Percentiles rank a stretch among this genome's conserved stretches.
phyloP scores from a whole-genome alignment of 2,113 vertebrate genomes.

The Candoia aspera region DNA sequence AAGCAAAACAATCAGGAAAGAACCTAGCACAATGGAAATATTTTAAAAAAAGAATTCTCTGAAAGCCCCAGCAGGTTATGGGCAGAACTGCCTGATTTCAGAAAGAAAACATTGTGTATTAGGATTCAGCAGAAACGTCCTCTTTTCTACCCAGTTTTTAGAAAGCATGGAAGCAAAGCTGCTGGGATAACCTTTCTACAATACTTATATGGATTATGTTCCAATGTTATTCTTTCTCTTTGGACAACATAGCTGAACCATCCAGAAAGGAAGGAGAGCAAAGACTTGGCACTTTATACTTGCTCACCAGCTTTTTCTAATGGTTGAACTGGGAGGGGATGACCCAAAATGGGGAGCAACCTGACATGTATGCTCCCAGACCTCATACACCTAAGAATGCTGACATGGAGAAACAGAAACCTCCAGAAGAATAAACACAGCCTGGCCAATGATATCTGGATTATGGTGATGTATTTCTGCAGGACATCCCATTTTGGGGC shows the following conservation, averaged over 20 bases:
- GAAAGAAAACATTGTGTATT: neutral
- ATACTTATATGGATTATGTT: neutral
- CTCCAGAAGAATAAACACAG: neutral
- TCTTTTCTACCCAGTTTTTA: neutral
- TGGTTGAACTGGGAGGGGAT: neutral
- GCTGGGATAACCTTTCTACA: neutral
- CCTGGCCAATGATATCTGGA: neutral
- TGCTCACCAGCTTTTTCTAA: neutral
- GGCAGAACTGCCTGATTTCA: neutral
- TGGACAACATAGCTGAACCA: neutral
- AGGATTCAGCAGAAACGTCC: neutral
- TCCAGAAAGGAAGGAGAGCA: neutral
- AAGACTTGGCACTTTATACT: neutral
- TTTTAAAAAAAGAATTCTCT: neutral
- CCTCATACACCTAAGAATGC: neutral
- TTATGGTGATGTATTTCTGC: neutral
- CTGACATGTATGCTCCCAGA: neutral
- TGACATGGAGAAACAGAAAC: neutral
- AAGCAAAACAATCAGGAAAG: neutral
- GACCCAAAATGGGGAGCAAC: neutral
- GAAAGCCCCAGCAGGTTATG: neutral
- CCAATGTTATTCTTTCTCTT: neutral
- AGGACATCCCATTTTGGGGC: neutral
- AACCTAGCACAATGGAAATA: neutral
- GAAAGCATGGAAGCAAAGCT: neutral